A percentile compares a stretch with the other conserved stretches of the same genome.
Conservation (phyloP, 1,140 invertebrate genomes). For the Anoplophora glabripennis region DNA sequence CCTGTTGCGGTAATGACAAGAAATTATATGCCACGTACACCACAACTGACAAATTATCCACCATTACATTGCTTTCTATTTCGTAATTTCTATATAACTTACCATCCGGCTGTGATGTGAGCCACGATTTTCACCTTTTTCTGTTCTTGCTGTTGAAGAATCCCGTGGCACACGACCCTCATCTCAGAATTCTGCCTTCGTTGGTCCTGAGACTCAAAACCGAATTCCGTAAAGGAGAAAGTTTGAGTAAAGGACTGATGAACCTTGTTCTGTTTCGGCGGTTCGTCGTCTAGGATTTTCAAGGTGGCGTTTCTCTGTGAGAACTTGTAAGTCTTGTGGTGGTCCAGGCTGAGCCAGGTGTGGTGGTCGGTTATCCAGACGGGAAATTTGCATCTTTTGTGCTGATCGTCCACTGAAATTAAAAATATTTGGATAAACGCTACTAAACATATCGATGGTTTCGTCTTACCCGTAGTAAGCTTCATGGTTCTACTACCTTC, state of each 20-base stretch:
- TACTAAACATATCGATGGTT: no score
- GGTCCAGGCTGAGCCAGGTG: conserved; percentile 77
- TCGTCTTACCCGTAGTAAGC: conserved; percentile 62
- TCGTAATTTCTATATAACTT: conserved; percentile 34
- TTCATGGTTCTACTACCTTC: conserved; percentile 65
- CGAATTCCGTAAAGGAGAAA: conserved; percentile 43
- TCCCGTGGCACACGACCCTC: conserved; percentile 66
- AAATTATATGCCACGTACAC: background rate
- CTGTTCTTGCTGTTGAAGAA: conserved; percentile 59
- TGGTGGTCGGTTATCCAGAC: conserved; percentile 71
- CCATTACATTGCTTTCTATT: background rate
- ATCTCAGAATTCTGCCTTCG: conserved; percentile 52
- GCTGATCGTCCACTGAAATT: conserved; percentile 56
- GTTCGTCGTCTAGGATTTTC: conserved; percentile 53
- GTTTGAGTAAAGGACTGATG: conserved; percentile 31
- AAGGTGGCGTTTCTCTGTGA: conserved; percentile 72
- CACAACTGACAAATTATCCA: background rate
- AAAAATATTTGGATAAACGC: no score
- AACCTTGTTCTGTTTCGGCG: conserved; percentile 36
- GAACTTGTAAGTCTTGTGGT: conserved; percentile 69
- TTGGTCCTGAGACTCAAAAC: conserved; percentile 51
- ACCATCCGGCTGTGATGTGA: conserved; percentile 76
- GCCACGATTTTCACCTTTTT: conserved; percentile 65
- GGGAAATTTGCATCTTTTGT: conserved; percentile 70
- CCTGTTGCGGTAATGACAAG: no score